Evolutionary conservation across 2,797 vertebrate species (phyloP), one percentile per base, ranked within the genome.

Genomic region (Cephalopachus bancanus): DNA sequence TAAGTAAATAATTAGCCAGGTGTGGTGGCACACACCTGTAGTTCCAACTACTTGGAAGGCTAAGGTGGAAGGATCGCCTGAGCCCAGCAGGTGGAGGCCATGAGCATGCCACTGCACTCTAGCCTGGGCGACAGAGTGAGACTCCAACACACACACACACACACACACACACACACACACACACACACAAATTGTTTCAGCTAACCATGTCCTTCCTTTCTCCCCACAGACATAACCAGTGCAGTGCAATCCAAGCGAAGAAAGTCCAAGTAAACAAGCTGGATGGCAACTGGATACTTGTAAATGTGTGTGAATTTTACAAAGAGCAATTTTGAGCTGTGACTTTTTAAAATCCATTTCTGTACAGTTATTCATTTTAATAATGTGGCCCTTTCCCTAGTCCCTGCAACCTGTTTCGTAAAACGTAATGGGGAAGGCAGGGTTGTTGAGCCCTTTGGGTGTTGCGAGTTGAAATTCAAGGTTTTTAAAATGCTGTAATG

Each of bases 211-310:
- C 94, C 94, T 81, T 98, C 87, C 98, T 98, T 97, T 98, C 96
- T 98, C 71, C 97, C 98, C 98, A 97, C 98, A 98, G 99, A 99
- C 98, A 99, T 99, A 99, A 99, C 99, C 88, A 99, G 99, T 98
- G 99, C 99, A 89, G 99, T 99, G 97, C 99, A 99, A 99, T 99
- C 99, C 97, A 99, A 99, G 98, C 98, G 99, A 99, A 99, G 99
- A 99, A 99, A 99, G 99, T 99, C 99, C 97, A 99, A 99, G 99
- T 99, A 98, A 99, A 98, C 95, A 98, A 98, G 92, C 97, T 98
- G 98, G 98, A 98, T 98, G 96, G 98, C 97, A 98, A 99, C 98
- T 98, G 99, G 99, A 99, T 98, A 99, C 99, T 98, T 99, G 99
- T 99, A 99, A 98, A 99, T 99, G 98, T 98, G 98, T 99, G 99